Evolutionary conservation across 2,797 vertebrate species (phyloP), one percentile per base, ranked within the genome.

Genomic region (Pachyuromys duprasi): DNA sequence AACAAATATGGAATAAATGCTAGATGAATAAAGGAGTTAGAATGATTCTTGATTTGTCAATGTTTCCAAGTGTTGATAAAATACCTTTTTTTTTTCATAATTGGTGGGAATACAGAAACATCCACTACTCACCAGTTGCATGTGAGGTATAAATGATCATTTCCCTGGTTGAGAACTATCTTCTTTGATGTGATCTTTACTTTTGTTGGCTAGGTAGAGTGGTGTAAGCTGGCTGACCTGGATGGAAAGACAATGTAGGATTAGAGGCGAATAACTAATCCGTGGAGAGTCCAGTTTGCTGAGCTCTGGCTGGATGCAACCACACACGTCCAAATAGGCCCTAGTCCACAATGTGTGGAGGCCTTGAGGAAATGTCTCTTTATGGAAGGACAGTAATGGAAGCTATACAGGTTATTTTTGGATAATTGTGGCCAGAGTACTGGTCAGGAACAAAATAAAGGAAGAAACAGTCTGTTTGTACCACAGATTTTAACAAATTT

Each of bases 11-110:
- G 11, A 82, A 24, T 84, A 63, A 39, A 76, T 28, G 2, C 13
- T 60, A 22, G 8, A 11, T 81, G 42, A 94, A 86, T 74, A 82
- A 88, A 57, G 63, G 78, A 78, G 45, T 53, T 24, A 45, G 62
- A 74, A 70, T 62, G 70, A 82, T 33, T 86, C 28, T 95, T 74
- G 36, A 1, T 74, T 89, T 95, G 28, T 33, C 75, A 49, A 18
- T 26, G n/a, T 86, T 94, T 82, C 24, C 75, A 36, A 65, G 76
- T 17, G 49, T 93, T 76, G 74, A 63, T 65, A 70, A 89, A 70
- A 82, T 63, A 53, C 6, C 36, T 76, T 62, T 81, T 95, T 96
- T 49, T 49, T 49, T 49, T 87, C 14, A 90, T 55, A 90, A 55
- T 5, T 67, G 24, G 83, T 7, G 28, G 26, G 18, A 79, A 65